Base-by-base conservation (phyloP, 2,888 invertebrate species). In the Chloroclystis v-ata region DNA sequence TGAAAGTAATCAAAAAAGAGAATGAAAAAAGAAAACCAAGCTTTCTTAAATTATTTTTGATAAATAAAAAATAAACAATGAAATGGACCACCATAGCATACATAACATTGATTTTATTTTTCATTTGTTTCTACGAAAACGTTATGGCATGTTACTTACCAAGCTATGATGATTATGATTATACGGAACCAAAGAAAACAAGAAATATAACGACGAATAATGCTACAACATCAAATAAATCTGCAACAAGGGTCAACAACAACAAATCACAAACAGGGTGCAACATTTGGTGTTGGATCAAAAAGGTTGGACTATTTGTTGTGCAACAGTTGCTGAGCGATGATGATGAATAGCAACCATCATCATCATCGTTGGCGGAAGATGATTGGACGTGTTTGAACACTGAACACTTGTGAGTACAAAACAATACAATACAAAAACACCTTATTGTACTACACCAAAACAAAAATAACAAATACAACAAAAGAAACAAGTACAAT, bases 281-380 rank as follows among this genome's bases (percentile, higher is more conserved):
- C 47, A 65, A 67, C 38, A 72, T 80, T 28, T 79, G 72, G 63
- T 82, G 81, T 43, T 71, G 78, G 65, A 40, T 79, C 0, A 59
- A 67, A 54, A 73, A 61, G 63, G 69, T 81, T 0, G 73, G 72
- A 1, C 52, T 80, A 1, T 81, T 75, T 54, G 60, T 74, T 6
- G 69, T 78, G 1, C 78, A 79, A 28, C 76, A 79, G 37, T 51
- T 80, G 14, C 48, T 79, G 0, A 73, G 67, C 48, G 75, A 78
- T 58, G 60, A 58, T 56, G 56, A 62, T 57, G 46, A 46, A 14
- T 20, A 20, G n/a, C n/a, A n/a, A n/a, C n/a, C n/a, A n/a, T n/a
- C n/a, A n/a, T n/a, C n/a, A n/a, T n/a, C n/a, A n/a, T n/a, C n/a
- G n/a, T n/a, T n/a, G n/a, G n/a, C n/a, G n/a, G n/a, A n/a, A n/a